Evolutionary conservation across 2,113 vertebrate genomes (phyloP).

Genomic region (Syngnathoides biaculeatus): DNA sequence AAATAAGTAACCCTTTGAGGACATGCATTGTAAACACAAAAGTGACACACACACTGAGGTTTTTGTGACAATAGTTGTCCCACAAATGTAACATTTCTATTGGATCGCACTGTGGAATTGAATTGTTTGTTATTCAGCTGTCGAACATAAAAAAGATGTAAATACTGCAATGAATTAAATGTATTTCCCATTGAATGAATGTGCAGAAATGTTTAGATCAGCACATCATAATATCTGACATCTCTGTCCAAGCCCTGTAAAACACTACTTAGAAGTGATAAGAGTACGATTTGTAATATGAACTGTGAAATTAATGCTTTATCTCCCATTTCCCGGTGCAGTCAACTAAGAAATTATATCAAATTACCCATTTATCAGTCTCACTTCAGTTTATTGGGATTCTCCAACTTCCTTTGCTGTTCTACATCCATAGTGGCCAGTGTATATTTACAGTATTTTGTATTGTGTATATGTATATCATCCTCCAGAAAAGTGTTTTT

Average conservation of each 20-base stretch:
- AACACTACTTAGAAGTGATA: slow-evolving; percentile 24
- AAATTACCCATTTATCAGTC: slow-evolving; percentile 43
- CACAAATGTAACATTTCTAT: background rate
- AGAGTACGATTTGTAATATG: slow-evolving; percentile 36
- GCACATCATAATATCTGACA: slow-evolving; percentile 37
- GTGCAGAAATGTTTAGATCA: slow-evolving; percentile 24
- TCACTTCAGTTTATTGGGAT: slow-evolving; percentile 38
- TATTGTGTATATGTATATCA: background rate
- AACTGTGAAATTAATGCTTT: slow-evolving; percentile 55
- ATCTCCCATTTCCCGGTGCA: slow-evolving; percentile 42
- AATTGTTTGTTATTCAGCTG: background rate
- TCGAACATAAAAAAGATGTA: background rate
- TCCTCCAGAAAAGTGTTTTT: background rate
- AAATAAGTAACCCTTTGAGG: no score
- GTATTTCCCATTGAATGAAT: slow-evolving; percentile 4
- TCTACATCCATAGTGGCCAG: slow-evolving; percentile 8
- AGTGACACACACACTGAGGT: no score
- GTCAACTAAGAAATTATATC: slow-evolving; percentile 38
- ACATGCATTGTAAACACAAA: background rate
- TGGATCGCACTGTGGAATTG: no score
- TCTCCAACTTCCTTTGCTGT: slow-evolving; percentile 31
- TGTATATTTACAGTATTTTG: background rate
- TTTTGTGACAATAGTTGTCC: background rate
- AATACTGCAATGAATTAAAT: slow-evolving; percentile 17
- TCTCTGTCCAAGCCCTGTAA: slow-evolving; percentile 22